Evolutionary conservation across 2,113 vertebrate genomes (phyloP).

Genomic region (Centrocercus urophasianus): DNA sequence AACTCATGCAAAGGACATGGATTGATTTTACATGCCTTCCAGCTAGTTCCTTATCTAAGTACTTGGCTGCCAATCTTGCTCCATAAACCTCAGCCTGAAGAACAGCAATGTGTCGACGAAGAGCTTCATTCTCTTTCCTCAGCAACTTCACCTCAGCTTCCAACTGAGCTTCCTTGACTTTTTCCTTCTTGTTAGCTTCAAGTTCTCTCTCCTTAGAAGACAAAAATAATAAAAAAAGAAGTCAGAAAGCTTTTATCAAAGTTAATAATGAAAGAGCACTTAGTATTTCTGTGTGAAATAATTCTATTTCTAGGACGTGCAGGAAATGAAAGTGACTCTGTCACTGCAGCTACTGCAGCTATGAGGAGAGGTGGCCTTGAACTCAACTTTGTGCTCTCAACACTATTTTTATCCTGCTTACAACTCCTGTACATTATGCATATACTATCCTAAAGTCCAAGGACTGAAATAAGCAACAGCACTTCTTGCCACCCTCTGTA

Average conservation of each 20-base stretch:
- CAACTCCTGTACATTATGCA: neutral
- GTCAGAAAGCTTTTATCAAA: neutral
- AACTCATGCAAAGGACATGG: neutral
- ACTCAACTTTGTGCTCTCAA: neutral
- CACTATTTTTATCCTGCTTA: neutral
- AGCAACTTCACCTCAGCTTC: constrained; percentile 90
- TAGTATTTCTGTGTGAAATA: neutral
- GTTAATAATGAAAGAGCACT: neutral
- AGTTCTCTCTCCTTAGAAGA: constrained; percentile 87
- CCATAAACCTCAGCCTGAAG: constrained; percentile 99
- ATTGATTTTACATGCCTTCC: constrained; percentile 84
- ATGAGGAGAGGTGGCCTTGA: neutral
- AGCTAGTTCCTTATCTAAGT: constrained; percentile 97
- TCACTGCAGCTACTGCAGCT: neutral
- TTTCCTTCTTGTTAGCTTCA: constrained; percentile 93
- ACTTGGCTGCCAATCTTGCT: constrained; percentile 95
- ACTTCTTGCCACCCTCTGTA: neutral
- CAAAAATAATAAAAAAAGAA: neutral
- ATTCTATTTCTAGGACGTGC: neutral
- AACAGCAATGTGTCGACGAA: constrained; percentile 96
- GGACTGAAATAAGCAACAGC: neutral
- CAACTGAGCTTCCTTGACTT: constrained; percentile 90
- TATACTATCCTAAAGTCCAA: neutral
- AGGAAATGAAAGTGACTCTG: neutral
- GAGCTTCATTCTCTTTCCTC: constrained; percentile 95